Base-by-base conservation (phyloP, 2,888 invertebrate species). In the Drosophila percnosoma region DNA sequence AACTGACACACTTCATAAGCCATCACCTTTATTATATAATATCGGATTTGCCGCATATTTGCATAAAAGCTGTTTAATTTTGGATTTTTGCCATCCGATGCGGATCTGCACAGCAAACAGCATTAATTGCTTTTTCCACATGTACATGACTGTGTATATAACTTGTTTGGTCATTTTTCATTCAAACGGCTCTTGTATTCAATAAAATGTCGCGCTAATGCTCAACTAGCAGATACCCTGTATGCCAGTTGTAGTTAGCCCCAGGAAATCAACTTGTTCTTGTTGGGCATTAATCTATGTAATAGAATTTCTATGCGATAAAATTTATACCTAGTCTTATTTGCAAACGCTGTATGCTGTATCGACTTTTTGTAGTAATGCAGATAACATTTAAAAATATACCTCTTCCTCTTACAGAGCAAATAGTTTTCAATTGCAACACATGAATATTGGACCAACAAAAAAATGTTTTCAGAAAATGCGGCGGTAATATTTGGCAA, bases 101-200 rank as follows among this genome's bases (percentile, higher is more conserved):
- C 34, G 68, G 51, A 51, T 75, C 74, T 78, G 59, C 45, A 45
- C 45, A 15, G 69, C 79, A 78, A 77, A 76, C 71, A 78, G 69
- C 75, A 81, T 81, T 88, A 88, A 88, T 87, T 87, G 87, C 76
- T 78, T 86, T 86, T 88, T 78, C 57, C 51, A 55, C 64, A 36
- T 34, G 51, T 40, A 61, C 13, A n/a, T 18, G 33, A 21, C 8
- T n/a, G 53, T 34, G 53, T 60, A 29, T 61, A 75, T 75, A 75
- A 70, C 53, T 53, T 59, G 61, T 78, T 73, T 68, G 70, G 7
- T 29, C 57, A 51, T 80, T 80, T 63, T 60, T 66, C 52, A 33
- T 55, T 40, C 66, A 64, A 80, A 67, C 38, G 61, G 54, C 67
- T 59, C 67, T 63, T 57, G 66, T 75, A 67, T 36, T 29, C 10